These are phyloP conservation scores for Diachasma alloeum DNA, from an alignment of 1,140 invertebrate genomes.

Conservation along the genomic window DNA sequence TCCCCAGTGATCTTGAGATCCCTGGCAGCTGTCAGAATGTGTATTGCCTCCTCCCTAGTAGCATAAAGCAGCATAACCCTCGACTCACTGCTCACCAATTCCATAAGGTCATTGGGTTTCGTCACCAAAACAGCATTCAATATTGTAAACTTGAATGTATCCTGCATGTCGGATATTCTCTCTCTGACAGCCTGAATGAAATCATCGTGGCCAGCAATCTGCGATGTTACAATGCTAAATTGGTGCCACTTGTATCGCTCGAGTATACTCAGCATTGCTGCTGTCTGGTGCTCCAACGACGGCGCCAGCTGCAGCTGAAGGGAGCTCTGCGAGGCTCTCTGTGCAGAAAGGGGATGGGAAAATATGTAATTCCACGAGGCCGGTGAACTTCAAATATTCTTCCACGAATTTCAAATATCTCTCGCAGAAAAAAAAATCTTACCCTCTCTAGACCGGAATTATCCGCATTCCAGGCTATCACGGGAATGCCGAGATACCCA, in stretches of 20 bases:
- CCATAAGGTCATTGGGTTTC: slow-evolving; percentile 71
- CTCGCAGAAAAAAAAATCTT: slow-evolving; percentile 39
- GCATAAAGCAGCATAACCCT: slow-evolving; percentile 93
- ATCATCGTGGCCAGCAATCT: slow-evolving; percentile 93
- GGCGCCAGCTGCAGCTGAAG: slow-evolving; percentile 91
- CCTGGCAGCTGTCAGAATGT: slow-evolving; percentile 82
- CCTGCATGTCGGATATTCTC: slow-evolving; percentile 82
- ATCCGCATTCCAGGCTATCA: slow-evolving; percentile 94
- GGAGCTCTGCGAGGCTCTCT: slow-evolving; percentile 83
- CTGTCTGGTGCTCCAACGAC: slow-evolving; percentile 91
- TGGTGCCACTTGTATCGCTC: slow-evolving; percentile 96
- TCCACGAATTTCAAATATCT: not conserved
- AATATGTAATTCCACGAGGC: too few relatives aligned
- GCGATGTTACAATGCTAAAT: slow-evolving; percentile 92
- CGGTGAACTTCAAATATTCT: not conserved
- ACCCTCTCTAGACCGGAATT: slow-evolving; percentile 85
- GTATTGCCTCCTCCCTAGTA: slow-evolving; percentile 84
- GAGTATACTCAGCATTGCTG: slow-evolving; percentile 92
- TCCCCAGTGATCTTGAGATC: slow-evolving; percentile 89
- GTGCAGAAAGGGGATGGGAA: not conserved
- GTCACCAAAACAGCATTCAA: slow-evolving; percentile 85
- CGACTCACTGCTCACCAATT: slow-evolving; percentile 89
- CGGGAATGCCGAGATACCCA: slow-evolving; percentile 85
- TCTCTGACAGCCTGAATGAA: slow-evolving; percentile 93
- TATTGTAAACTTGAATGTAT: slow-evolving; percentile 90